These are phyloP conservation scores for Latrodectus geometricus DNA, from an alignment of 1,140 invertebrate genomes.

Conservation along the genomic window DNA sequence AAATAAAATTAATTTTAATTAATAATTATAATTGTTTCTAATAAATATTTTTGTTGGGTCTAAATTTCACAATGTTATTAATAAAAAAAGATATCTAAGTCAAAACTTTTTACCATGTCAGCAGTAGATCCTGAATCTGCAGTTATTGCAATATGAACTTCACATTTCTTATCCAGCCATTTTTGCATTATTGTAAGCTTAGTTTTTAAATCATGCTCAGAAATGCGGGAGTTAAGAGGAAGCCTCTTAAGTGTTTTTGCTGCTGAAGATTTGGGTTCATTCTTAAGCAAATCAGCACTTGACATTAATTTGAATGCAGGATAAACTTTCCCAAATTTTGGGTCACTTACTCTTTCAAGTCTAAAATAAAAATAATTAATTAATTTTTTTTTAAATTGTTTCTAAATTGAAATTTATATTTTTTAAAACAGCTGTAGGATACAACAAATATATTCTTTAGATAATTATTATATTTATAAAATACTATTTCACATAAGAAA, in stretches of 20 bases:
- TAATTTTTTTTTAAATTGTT: background rate
- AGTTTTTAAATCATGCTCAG: conserved; percentile 43
- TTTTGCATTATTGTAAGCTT: conserved; percentile 32
- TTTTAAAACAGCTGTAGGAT: no score
- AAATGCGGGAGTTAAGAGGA: conserved; percentile 33
- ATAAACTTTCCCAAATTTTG: conserved; percentile 51
- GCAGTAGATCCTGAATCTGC: background rate
- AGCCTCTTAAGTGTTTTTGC: conserved; percentile 39
- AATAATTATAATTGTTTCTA: no score
- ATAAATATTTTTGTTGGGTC: no score
- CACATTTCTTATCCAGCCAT: conserved; percentile 40
- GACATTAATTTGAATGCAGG: conserved; percentile 48
- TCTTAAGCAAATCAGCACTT: conserved; percentile 16
- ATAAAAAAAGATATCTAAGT: no score
- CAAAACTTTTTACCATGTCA: background rate
- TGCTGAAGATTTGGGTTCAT: conserved; percentile 15
- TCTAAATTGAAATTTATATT: no score
- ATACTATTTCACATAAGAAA: no score
- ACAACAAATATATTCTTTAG: no score
- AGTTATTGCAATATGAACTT: conserved; percentile 51
- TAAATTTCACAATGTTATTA: no score
- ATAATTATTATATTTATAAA: no score
- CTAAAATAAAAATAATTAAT: conserved; percentile 27
- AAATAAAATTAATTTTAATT: no score
- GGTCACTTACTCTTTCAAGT: conserved; percentile 39